Percentiles rank a stretch among this genome's conserved stretches.
phyloP scores from a whole-genome alignment of 2,113 vertebrate species.

The Equus przewalskii region DNA sequence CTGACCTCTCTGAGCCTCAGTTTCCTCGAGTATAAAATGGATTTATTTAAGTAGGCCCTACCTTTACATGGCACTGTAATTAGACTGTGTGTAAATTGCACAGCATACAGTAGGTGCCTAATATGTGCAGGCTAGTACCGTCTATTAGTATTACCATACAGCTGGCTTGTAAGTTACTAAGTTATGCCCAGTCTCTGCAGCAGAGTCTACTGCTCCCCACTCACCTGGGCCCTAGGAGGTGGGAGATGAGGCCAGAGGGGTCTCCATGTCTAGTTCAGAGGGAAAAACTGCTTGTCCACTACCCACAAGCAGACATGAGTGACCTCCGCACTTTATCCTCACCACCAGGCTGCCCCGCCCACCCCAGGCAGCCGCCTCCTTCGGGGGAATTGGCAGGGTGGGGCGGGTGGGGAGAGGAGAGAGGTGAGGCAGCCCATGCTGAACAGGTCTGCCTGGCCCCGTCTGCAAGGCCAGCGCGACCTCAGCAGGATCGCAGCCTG shows the following conservation, averaged over 20 bases:
- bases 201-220: neutral
- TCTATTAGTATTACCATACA: no score
- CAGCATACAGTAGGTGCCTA: neutral
- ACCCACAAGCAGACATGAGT: neutral
- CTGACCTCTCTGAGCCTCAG: neutral
- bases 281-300: neutral
- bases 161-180: neutral
- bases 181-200: neutral
- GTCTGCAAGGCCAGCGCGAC: constrained; percentile 54
- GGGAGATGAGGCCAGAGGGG: neutral
- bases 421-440: neutral
- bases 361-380: fast-evolving
- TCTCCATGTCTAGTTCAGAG: neutral
- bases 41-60: neutral
- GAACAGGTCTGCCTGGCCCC: neutral
- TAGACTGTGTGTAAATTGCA: neutral
- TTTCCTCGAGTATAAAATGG: neutral
- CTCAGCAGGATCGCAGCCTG: neutral
- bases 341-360: no score
- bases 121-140: no score
- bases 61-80: neutral
- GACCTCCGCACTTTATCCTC: no score
- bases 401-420: neutral
- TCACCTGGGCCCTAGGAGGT: neutral
- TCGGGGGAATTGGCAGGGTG: neutral